A percentile compares a stretch with the other conserved stretches of the same genome.
Evolutionary conservation across 2,113 vertebrate species (phyloP).

Genomic region (Chunga burmeisteri): DNA sequence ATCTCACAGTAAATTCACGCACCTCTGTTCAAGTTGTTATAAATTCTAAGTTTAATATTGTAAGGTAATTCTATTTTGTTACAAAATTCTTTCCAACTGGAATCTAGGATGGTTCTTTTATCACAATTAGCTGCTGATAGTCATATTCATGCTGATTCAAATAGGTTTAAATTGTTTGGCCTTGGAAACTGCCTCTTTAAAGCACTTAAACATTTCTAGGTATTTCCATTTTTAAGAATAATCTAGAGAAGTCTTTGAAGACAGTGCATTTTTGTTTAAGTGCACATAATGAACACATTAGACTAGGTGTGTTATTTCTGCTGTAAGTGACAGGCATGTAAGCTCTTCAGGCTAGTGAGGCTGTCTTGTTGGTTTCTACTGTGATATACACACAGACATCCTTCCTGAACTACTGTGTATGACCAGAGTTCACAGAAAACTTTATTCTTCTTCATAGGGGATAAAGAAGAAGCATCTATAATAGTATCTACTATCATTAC

Average conservation of each 20-base stretch:
- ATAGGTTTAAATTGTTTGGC: background rate
- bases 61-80: background rate
- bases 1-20: background rate
- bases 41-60: background rate
- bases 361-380: background rate
- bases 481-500: background rate
- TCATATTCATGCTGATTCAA: background rate
- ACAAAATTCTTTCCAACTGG: background rate
- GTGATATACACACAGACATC: background rate
- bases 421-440: background rate
- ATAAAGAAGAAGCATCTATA: background rate
- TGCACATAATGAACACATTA: background rate
- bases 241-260: background rate
- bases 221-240: background rate
- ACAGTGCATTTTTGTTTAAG: background rate
- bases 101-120: background rate
- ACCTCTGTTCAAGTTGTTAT: background rate
- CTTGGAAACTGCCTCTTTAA: background rate
- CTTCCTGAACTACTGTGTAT: background rate
- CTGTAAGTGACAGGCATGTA: background rate
- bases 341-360: background rate
- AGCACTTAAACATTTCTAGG: background rate
- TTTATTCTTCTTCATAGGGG: background rate
- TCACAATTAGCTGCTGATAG: background rate
- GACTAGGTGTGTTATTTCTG: background rate